A percentile compares a stretch with the other conserved stretches of the same genome.
phyloP scores from a whole-genome alignment of 1,140 invertebrate species.

The Periplaneta americana region DNA sequence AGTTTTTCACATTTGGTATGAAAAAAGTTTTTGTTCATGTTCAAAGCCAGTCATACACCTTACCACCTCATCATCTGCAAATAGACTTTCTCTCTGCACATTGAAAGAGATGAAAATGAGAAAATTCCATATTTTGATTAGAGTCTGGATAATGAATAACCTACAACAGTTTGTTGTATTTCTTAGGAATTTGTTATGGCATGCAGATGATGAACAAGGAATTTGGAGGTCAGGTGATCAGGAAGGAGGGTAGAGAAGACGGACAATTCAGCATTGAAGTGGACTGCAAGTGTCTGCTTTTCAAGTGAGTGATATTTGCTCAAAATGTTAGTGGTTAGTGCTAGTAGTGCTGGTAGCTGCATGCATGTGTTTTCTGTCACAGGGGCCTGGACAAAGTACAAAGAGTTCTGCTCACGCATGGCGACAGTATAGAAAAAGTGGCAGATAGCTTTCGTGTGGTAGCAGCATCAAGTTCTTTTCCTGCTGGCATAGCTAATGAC shows the following conservation, averaged over 20 bases:
- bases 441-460: slow-evolving; percentile 80
- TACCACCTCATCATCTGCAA: too few relatives aligned
- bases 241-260: slow-evolving; percentile 88
- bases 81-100: too few relatives aligned
- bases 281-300: slow-evolving; percentile 82
- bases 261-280: slow-evolving; percentile 89
- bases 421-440: slow-evolving; percentile 89
- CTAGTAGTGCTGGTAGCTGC: neutral
- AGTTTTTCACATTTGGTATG: too few relatives aligned
- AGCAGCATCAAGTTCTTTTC: slow-evolving; percentile 76
- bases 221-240: slow-evolving; percentile 87
- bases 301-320: slow-evolving; percentile 82
- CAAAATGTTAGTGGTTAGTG: neutral
- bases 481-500: slow-evolving; percentile 90
- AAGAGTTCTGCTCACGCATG: slow-evolving; percentile 91
- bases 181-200: slow-evolving; percentile 92
- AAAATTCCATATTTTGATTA: too few relatives aligned
- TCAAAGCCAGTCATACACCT: too few relatives aligned
- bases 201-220: slow-evolving; percentile 99
- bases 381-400: slow-evolving; percentile 84
- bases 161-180: too few relatives aligned
- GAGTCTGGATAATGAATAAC: too few relatives aligned
- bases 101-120: too few relatives aligned
- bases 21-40: too few relatives aligned
- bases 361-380: slow-evolving; percentile 27